phyloP scores from a whole-genome alignment of 2,797 vertebrate species.

The Poecilia wingei region DNA sequence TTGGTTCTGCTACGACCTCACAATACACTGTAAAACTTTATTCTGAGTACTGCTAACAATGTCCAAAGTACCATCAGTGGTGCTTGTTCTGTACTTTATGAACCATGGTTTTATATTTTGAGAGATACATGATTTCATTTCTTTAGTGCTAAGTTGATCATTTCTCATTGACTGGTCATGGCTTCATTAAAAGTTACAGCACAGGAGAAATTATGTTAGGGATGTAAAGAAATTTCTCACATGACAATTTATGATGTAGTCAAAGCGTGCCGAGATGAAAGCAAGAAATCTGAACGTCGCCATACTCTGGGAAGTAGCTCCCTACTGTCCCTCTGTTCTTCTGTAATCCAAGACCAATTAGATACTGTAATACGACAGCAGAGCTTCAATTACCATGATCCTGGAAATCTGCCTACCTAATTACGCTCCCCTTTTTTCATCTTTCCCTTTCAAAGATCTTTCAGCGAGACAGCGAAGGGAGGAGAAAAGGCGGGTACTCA shows the following conservation, averaged over 20 bases:
- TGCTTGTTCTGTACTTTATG: neutral
- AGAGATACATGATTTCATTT: neutral
- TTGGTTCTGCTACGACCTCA: neutral
- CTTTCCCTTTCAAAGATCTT: slow-evolving; percentile 62
- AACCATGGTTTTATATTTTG: neutral
- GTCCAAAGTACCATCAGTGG: neutral
- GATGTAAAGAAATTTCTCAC: slow-evolving; percentile 16
- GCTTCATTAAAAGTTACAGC: neutral
- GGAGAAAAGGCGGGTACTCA: slow-evolving; percentile 59
- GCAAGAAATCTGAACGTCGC: slow-evolving; percentile 28
- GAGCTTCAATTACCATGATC: slow-evolving; percentile 65
- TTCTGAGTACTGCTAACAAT: neutral
- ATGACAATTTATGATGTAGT: slow-evolving; percentile 4
- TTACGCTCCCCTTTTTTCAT: slow-evolving; percentile 72
- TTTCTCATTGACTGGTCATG: neutral
- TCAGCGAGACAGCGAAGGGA: slow-evolving; percentile 58
- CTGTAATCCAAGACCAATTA: slow-evolving; percentile 73
- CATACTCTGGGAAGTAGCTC: slow-evolving; percentile 38
- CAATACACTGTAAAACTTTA: neutral
- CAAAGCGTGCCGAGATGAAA: slow-evolving; percentile 15
- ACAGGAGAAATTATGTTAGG: neutral
- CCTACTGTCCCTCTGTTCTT: slow-evolving; percentile 41
- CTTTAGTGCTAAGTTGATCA: neutral
- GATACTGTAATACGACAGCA: slow-evolving; percentile 65
- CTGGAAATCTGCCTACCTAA: slow-evolving; percentile 70